Percentiles rank a stretch among this genome's conserved stretches.
phyloP scores from a whole-genome alignment of 2,888 invertebrate genomes.

The Drosophila tripunctata region DNA sequence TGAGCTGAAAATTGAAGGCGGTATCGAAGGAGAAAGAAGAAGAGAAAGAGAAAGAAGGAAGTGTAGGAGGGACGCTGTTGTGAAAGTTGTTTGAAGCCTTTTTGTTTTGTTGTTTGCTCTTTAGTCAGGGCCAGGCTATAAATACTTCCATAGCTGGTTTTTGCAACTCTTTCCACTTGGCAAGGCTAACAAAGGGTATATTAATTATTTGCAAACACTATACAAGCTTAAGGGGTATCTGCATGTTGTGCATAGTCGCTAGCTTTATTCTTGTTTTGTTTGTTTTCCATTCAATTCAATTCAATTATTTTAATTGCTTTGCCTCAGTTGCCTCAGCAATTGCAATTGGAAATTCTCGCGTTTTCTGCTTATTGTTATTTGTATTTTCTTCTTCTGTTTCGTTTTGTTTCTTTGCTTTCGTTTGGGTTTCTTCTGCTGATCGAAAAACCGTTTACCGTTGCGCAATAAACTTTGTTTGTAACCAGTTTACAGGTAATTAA shows the following conservation, averaged over 20 bases:
- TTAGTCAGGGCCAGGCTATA: slow-evolving; percentile 13
- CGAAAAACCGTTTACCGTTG: slow-evolving; percentile 13
- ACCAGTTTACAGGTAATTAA: slow-evolving; percentile 50
- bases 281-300: slow-evolving; percentile 14
- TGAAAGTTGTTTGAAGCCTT: slow-evolving; percentile 35
- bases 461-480: slow-evolving; percentile 31
- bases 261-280: not conserved
- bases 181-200: not conserved
- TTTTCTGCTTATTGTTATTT: slow-evolving; percentile 13
- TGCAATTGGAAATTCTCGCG: slow-evolving; percentile 18
- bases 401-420: slow-evolving; percentile 4
- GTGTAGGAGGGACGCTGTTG: slow-evolving; percentile 4
- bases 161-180: not conserved
- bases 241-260: not conserved
- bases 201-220: not conserved
- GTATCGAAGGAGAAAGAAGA: not conserved
- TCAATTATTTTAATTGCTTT: slow-evolving; percentile 31
- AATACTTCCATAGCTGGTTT: slow-evolving; percentile 12
- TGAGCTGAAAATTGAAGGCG: slow-evolving; percentile 4
- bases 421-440: no score
- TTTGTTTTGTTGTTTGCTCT: not conserved
- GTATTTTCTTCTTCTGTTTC: slow-evolving; percentile 6
- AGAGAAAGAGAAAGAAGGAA: not conserved
- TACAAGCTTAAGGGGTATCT: not conserved
- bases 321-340: slow-evolving; percentile 34